Evolutionary conservation across 2,888 invertebrate genomes (phyloP).

Genomic region (Heliconius hortense): DNA sequence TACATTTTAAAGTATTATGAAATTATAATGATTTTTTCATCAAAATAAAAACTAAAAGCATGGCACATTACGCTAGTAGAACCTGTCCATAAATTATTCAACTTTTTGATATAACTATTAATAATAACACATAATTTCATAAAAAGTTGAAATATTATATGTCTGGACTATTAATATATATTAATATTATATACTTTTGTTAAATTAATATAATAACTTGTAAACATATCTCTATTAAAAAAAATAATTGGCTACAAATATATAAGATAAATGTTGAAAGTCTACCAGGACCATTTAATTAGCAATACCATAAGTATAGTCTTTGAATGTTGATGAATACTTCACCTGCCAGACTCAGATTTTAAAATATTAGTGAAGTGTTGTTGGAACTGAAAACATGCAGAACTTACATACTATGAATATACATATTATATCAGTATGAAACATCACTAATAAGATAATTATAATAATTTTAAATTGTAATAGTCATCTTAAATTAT

Average conservation of each 20-base stretch:
- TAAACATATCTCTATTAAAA: not conserved
- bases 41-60: not conserved
- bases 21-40: not conserved
- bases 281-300: slow-evolving; percentile 1
- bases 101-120: not conserved
- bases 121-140: not conserved
- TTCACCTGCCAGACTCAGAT: slow-evolving; percentile 18
- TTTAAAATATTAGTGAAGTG: slow-evolving; percentile 9
- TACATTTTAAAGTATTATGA: not conserved
- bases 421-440: not conserved
- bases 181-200: not conserved
- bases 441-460: not conserved
- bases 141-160: not conserved
- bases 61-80: not conserved
- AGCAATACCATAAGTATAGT: not conserved
- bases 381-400: slow-evolving; percentile 26
- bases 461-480: not conserved
- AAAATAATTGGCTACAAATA: not conserved
- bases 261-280: slow-evolving; percentile 5
- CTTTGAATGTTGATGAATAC: slow-evolving; percentile 1
- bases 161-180: too few species aligned
- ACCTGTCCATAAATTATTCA: not conserved
- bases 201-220: not conserved
- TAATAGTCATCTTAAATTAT: not conserved
- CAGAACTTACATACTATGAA: slow-evolving; percentile 21